Conservation (phyloP, 2,888 invertebrate species). For the Conops quadrifasciatus region DNA sequence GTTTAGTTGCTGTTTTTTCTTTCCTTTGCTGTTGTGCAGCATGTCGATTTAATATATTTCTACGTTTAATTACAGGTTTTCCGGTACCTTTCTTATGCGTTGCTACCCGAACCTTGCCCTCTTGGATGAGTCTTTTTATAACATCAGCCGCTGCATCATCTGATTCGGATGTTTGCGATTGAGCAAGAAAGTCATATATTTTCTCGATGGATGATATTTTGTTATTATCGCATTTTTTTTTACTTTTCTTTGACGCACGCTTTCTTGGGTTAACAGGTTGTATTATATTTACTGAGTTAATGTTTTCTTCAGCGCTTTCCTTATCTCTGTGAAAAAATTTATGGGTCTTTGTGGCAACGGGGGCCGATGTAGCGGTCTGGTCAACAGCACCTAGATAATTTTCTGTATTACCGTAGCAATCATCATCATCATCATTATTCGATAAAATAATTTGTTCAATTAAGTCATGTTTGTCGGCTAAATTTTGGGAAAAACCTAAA, state of each 20-base stretch:
- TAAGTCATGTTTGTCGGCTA: constrained; percentile 39
- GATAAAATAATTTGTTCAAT: constrained; percentile 41
- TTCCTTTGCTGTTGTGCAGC: constrained; percentile 4
- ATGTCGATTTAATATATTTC: constrained; percentile 19
- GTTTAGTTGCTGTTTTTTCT: neutral
- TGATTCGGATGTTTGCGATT: constrained; percentile 55
- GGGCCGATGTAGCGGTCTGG: neutral
- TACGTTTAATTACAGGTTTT: constrained; percentile 42
- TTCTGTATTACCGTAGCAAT: neutral
- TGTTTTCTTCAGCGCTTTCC: neutral
- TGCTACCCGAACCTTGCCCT: constrained; percentile 68
- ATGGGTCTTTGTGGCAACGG: constrained; percentile 13
- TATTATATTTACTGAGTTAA: neutral
- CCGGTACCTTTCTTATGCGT: constrained; percentile 66
- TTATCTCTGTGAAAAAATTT: constrained; percentile 43
- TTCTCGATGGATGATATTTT: constrained; percentile 24
- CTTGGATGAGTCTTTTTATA: constrained; percentile 64
- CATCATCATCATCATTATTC: neutral
- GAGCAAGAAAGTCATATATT: constrained; percentile 58
- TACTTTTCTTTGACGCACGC: constrained; percentile 21
- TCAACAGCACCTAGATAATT: neutral
- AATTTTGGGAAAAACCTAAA: constrained; percentile 31
- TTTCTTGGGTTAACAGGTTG: neutral
- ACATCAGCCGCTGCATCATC: constrained; percentile 58
- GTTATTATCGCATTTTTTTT: neutral